Evolutionary conservation across 2,113 vertebrate genomes (phyloP), one percentile per base, ranked within the genome.

Genomic region (Campylomormyrus tamandua): DNA sequence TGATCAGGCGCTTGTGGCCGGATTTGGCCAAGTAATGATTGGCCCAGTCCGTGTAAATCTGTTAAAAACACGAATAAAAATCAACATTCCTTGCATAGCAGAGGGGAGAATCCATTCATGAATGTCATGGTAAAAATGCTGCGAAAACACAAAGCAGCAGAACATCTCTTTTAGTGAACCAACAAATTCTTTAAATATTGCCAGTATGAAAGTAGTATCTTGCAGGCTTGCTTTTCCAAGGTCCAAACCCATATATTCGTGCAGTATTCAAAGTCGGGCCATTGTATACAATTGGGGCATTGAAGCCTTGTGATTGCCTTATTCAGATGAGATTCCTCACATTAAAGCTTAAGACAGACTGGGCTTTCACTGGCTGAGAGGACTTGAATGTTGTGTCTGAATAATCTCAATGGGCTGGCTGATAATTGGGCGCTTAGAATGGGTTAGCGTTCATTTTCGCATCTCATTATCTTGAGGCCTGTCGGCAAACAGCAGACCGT

Each of bases 1-100:
- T 98, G 95, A 99, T 99, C 93, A 99, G 96, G 5, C 98, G 97
- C 93, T 97, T 98, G 95, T 98, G 97, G 93, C 98, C 98, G 0
- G 98, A 99, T 95, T 98, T 99, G 89, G 97, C 97, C 62, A 99
- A 96, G 91, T 99, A 99, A 91, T 99, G 98, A 94, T 99, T 99
- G 91, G 98, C 98, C 98, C 98, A 99, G 94, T 99, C 98, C 0
- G 98, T 99, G 93, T 99, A 99, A 96, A 99, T 99, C 98, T 99
- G 95, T 91, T 35, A 91, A 92, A 94, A 93, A 94, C 90, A 93
- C 10, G 70, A 48, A 42, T 17, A 91, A 93, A 21, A 77, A 42
- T 27, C 39, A 90, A 86, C 62, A 42, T 24, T 46, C 31, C 21
- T 27, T 46, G 31, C 19, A n/a, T 31, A 21, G 46, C 31, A 83